Evolutionary conservation across 2,113 vertebrate species (phyloP).

Genomic region (Artemisiospiza belli): DNA sequence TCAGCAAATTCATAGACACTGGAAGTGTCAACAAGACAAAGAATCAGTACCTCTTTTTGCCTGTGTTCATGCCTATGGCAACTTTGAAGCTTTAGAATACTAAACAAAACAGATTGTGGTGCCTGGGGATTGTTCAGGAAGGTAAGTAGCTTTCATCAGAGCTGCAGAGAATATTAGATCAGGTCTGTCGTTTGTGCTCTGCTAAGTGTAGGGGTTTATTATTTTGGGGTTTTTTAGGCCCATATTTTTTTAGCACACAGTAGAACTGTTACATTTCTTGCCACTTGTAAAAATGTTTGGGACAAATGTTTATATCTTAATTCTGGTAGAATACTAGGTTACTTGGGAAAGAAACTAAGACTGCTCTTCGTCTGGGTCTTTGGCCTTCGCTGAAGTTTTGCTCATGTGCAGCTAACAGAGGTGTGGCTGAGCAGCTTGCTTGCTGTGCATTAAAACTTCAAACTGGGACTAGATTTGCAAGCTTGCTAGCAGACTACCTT

Average conservation of each 20-base stretch:
- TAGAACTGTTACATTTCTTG: neutral
- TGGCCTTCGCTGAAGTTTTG: neutral
- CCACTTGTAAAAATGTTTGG: neutral
- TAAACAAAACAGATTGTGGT: neutral
- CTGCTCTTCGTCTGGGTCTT: neutral
- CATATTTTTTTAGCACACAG: neutral
- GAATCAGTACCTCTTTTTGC: neutral
- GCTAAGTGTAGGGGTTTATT: neutral
- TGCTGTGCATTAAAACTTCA: neutral
- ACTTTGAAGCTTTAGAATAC: neutral
- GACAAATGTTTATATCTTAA: neutral
- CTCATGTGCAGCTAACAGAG: neutral
- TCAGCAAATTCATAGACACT: neutral
- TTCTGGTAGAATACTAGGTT: neutral
- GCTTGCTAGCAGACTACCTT: neutral
- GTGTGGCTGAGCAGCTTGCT: neutral
- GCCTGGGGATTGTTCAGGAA: neutral
- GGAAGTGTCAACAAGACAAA: neutral
- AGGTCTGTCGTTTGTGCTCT: neutral
- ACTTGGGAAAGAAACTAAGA: neutral
- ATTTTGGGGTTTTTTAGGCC: neutral
- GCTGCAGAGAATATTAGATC: neutral
- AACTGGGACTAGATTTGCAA: neutral
- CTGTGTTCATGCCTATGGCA: neutral
- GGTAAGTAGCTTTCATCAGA: neutral